These are phyloP conservation scores for Drosophila paramelanica DNA, from an alignment of 2,888 invertebrate species.

Conservation along the genomic window DNA sequence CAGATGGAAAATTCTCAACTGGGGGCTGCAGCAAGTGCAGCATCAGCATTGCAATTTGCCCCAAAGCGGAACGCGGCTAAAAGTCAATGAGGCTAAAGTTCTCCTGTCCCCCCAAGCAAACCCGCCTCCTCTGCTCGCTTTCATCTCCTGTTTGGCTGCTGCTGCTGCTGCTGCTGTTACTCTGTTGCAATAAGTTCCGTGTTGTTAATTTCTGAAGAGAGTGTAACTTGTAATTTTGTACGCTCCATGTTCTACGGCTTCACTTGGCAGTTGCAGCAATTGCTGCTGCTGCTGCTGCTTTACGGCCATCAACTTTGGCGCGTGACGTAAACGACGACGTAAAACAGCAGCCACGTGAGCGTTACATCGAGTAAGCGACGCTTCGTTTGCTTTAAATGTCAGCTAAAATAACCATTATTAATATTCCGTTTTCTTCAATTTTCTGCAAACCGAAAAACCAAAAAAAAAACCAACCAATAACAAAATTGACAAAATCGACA, in stretches of 20 bases:
- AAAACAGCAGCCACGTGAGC: conserved; percentile 70
- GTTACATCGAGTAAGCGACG: conserved; percentile 62
- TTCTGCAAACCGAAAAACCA: conserved; percentile 14
- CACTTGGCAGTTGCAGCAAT: conserved; percentile 33
- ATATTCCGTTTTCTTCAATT: conserved; percentile 22
- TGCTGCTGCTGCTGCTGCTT: conserved; percentile 26
- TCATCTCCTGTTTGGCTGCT: conserved; percentile 7
- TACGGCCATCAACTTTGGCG: conserved; percentile 64
- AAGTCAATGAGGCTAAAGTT: conserved; percentile 65
- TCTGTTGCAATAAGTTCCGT: conserved; percentile 78
- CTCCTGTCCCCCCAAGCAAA: neutral
- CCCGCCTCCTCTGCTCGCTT: neutral
- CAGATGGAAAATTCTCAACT: conserved; percentile 28
- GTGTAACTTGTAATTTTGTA: conserved; percentile 76
- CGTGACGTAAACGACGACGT: conserved; percentile 72
- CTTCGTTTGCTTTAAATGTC: conserved; percentile 75
- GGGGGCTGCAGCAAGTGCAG: conserved; percentile 31
- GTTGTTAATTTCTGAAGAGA: conserved; percentile 81
- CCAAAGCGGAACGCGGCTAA: conserved; percentile 44
- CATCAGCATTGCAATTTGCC: conserved; percentile 50
- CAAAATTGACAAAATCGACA: conserved; percentile 6
- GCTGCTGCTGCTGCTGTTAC: conserved; percentile 15
- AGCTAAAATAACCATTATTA: conserved; percentile 61
- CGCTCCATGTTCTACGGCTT: conserved; percentile 55
- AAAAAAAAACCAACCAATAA: neutral